Base-by-base conservation (phyloP, 2,113 vertebrate species). In the Tetraodon nigroviridis region DNA sequence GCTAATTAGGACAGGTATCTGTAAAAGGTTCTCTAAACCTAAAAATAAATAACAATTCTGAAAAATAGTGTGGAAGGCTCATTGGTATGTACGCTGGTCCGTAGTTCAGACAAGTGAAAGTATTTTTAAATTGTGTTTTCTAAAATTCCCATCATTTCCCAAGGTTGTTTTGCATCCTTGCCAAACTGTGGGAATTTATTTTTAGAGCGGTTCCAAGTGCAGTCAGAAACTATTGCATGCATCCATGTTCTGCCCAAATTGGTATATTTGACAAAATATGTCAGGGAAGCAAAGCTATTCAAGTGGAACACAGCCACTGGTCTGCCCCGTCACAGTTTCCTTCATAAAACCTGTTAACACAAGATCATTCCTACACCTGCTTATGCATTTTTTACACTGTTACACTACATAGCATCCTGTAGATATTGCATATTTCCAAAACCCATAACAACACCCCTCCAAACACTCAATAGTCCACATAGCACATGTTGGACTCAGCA, bases 51-150 rank as follows among this genome's bases (percentile, higher is more conserved):
- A 32, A 32, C 6, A 6, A 32, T 32, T 32, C 29, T 32, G 29
- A 58, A 68, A n/a, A 75, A 71, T 80, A 71, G 58, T 73, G 70
- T 51, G 68, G 44, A 55, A 49, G 51, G 83, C 78, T 72, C 69
- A 85, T 84, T 86, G 71, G 70, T 79, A 88, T 89, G 84, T 78
- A 73, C 67, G 65, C 61, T 84, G 78, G 82, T 37, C 32, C 32
- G 10, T 19, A 63, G 46, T 74, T 76, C 66, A 77, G 61, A 77
- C 70, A 75, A 71, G 76, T 81, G 76, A 70, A 86, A 76, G 71
- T 82, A 80, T 78, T 71, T 50, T 51, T 44, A 51, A 71, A 37
- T 37, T 37, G 7, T 37, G 32, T 55, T 82, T 69, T 73, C 32
- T 22, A 47, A 63, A 21, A 66, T 66, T 67, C 58, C 64, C 10